Conservation (phyloP, 2,113 vertebrate genomes). For the Rhinogobius similis region DNA sequence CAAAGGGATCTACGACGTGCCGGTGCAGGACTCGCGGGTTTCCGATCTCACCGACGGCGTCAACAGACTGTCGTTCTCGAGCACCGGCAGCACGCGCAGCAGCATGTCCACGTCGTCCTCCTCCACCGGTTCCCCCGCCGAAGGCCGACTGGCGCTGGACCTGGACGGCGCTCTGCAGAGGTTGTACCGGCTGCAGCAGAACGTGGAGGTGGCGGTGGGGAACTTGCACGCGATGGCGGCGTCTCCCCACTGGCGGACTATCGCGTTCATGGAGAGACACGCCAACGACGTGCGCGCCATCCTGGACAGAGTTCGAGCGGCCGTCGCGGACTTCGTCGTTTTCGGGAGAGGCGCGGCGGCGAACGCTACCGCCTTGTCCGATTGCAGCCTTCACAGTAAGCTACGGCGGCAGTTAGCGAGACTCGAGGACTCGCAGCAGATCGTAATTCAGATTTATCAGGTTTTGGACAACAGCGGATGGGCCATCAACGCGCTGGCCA, state of each 20-base stretch:
- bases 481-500: constrained; percentile 82
- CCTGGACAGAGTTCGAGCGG: constrained; percentile 84
- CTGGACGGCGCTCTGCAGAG: constrained; percentile 87
- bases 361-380: constrained; percentile 83
- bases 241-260: constrained; percentile 86
- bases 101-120: constrained; percentile 97
- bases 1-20: constrained; percentile 88
- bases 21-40: constrained; percentile 73
- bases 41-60: constrained; percentile 88
- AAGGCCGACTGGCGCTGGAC: constrained; percentile 78
- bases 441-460: constrained; percentile 87
- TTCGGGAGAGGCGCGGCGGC: constrained; percentile 83
- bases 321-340: constrained; percentile 82
- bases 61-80: constrained; percentile 93
- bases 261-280: constrained; percentile 85
- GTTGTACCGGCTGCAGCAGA: constrained; percentile 83
- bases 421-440: constrained; percentile 92
- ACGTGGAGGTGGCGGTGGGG: constrained; percentile 77
- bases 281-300: constrained; percentile 83
- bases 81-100: constrained; percentile 90
- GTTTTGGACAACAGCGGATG: constrained; percentile 84
- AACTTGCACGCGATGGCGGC: constrained; percentile 79
- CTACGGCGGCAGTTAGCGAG: constrained; percentile 88
- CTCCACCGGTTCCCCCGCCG: constrained; percentile 80
- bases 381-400: constrained; percentile 84